Base-by-base conservation (phyloP, 1,140 invertebrate species). In the Trachymyrmex septentrionalis region DNA sequence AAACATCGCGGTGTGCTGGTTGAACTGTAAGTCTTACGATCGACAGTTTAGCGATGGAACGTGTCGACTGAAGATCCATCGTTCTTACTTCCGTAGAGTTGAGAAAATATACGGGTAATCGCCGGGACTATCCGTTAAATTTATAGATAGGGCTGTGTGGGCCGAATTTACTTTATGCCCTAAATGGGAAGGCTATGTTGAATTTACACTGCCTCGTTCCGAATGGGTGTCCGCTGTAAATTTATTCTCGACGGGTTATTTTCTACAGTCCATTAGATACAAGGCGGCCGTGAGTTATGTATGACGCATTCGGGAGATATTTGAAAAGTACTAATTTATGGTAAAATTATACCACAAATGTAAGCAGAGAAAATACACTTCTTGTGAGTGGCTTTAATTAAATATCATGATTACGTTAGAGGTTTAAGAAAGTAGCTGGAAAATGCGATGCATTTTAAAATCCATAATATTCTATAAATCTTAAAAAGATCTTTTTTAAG, bases 131-230 rank as follows among this genome's bases (percentile, higher is more conserved):
- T 73, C 69, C 80, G 69, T 84, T 59, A 61, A 84, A 84, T 84
- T 84, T 84, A 84, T 84, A 84, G 80, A 75, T 48, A 59, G 67
- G 53, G 67, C 66, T 82, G 57, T 72, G 67, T 75, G 80, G 80
- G 69, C 80, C 80, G 80, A 84, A 84, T 84, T 84, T 84, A 84
- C 80, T 75, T 84, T 84, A 84, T 84, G 80, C 80, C 55, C 80
- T 84, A 84, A 84, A 84, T 84, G 80, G 80, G 21, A 73, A 55
- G 69, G 34, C 69, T 84, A 38, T 84, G 80, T 84, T 84, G 80
- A 84, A 84, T 84, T 84, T 84, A 84, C 80, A 44, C 80, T 44
- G 64, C 27, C 38, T 34, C 55, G 80, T 82, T 71, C 34, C 80
- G 69, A 59, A 73, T 71, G 27, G 69, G 80, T 48, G 69, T 75